Conservation (phyloP, 2,113 vertebrate species). For the Scortum barcoo region DNA sequence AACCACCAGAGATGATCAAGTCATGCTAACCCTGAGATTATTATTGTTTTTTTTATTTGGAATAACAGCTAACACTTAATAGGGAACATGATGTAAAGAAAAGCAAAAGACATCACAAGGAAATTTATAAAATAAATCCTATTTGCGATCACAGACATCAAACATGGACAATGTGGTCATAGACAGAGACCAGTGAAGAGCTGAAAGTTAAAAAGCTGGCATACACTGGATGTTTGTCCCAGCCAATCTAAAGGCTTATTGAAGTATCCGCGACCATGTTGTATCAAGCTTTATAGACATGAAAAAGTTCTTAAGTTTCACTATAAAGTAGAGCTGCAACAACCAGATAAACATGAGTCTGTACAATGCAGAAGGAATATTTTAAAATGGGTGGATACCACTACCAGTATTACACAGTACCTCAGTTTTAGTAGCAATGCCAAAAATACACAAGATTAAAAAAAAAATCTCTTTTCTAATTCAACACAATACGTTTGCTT, state of each 20-base stretch:
- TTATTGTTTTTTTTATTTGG: too few species aligned
- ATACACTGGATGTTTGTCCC: conserved; percentile 1
- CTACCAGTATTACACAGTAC: background rate
- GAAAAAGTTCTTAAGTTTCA: background rate
- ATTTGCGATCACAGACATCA: too few species aligned
- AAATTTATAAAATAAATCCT: background rate
- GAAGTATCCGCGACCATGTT: background rate
- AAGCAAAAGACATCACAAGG: background rate
- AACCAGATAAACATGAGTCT: background rate
- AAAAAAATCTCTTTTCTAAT: background rate
- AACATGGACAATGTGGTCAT: too few species aligned
- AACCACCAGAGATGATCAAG: background rate
- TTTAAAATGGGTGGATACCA: background rate
- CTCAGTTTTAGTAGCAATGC: background rate
- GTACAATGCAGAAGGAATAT: background rate
- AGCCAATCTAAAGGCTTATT: conserved; percentile 6
- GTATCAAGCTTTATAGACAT: background rate
- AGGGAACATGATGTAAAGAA: background rate
- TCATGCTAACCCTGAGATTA: background rate
- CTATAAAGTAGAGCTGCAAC: background rate
- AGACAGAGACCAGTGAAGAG: too few species aligned
- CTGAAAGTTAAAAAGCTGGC: conserved; percentile 2
- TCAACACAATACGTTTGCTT: too few species aligned
- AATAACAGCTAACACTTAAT: background rate
- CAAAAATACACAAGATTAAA: too few species aligned